phyloP scores from a whole-genome alignment of 2,797 vertebrate genomes.

The Siniperca undulata region DNA sequence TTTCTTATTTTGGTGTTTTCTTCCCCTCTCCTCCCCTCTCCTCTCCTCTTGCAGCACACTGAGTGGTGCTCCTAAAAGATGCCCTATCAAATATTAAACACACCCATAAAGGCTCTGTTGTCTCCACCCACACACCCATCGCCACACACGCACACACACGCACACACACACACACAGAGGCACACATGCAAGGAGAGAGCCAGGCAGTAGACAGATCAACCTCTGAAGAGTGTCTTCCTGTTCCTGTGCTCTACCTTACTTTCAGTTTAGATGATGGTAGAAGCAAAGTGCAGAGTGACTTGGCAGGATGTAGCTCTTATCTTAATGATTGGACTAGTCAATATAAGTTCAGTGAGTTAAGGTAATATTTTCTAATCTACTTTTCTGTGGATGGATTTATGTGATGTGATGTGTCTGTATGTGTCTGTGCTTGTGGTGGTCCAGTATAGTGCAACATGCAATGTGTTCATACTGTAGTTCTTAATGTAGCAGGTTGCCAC shows the following conservation, averaged over 20 bases:
- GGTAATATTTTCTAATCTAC: slow-evolving; percentile 64
- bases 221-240: slow-evolving; percentile 65
- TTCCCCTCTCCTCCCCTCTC: slow-evolving; percentile 13
- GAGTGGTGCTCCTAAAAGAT: slow-evolving; percentile 59
- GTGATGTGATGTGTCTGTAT: not conserved
- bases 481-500: slow-evolving; percentile 30
- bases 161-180: slow-evolving; percentile 33
- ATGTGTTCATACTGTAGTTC: not conserved
- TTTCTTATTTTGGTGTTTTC: not conserved
- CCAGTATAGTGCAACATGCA: not conserved
- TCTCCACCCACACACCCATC: slow-evolving; percentile 60
- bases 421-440: slow-evolving; percentile 6
- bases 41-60: slow-evolving; percentile 12
- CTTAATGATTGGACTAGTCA: slow-evolving; percentile 39
- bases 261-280: slow-evolving; percentile 55
- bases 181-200: slow-evolving; percentile 41
- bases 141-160: slow-evolving; percentile 27
- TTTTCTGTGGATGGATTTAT: slow-evolving; percentile 15
- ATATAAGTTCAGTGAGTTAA: slow-evolving; percentile 56
- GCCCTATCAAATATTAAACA: slow-evolving; percentile 78
- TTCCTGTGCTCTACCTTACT: slow-evolving; percentile 55
- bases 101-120: slow-evolving; percentile 53
- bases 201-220: slow-evolving; percentile 54
- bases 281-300: slow-evolving; percentile 55
- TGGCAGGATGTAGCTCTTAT: slow-evolving; percentile 30